A percentile compares a stretch with the other conserved stretches of the same genome.
These are phyloP conservation scores for Periophthalmus magnuspinnatus DNA, from an alignment of 2,797 vertebrate species.

Conservation along the genomic window DNA sequence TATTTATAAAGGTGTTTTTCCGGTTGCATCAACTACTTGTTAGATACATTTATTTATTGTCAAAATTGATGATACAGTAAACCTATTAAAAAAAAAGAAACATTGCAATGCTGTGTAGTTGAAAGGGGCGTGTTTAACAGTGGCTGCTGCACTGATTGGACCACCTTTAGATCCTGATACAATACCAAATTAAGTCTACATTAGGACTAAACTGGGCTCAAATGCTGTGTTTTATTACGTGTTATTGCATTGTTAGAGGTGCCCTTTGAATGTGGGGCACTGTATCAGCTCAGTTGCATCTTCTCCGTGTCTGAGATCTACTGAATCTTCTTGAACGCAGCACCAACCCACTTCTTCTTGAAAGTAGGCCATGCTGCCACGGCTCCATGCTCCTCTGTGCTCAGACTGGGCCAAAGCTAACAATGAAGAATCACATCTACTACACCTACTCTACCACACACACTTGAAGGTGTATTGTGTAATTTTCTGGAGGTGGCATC, in stretches of 20 bases:
- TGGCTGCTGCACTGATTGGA: too few relatives aligned
- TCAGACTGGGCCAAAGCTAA: background rate
- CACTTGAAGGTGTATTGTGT: background rate
- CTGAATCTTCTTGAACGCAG: background rate
- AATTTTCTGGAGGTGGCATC: too few relatives aligned
- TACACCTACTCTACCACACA: background rate
- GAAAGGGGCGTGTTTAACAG: too few relatives aligned
- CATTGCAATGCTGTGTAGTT: too few relatives aligned
- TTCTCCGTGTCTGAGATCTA: background rate
- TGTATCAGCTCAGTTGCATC: background rate
- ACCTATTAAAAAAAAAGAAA: too few relatives aligned
- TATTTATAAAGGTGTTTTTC: too few relatives aligned
- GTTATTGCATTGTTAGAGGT: background rate
- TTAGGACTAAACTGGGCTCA: too few relatives aligned
- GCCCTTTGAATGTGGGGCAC: background rate
- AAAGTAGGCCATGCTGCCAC: conserved; percentile 3
- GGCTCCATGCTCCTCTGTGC: background rate
- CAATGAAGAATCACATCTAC: background rate
- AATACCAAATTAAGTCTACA: too few relatives aligned
- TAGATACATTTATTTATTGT: too few relatives aligned
- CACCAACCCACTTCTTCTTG: conserved; percentile 11
- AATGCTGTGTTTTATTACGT: too few relatives aligned
- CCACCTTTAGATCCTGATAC: background rate
- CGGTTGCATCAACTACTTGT: too few relatives aligned
- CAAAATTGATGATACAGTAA: too few relatives aligned